Percentiles rank a stretch among this genome's conserved stretches.
phyloP scores from a whole-genome alignment of 1,140 invertebrate genomes.

The Leguminivora glycinivorella region DNA sequence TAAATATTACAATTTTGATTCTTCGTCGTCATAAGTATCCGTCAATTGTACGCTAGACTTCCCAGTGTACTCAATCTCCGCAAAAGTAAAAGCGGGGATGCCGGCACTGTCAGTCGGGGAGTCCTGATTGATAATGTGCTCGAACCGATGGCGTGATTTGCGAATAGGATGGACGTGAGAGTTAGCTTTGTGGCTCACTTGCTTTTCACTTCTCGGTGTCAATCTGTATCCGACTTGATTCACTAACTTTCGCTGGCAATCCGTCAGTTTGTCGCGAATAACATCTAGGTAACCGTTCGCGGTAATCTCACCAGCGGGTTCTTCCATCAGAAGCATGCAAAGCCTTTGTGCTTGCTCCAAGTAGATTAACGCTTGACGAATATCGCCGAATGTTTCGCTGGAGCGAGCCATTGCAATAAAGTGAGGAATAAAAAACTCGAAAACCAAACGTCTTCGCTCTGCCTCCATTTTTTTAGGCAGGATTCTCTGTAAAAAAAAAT shows the following conservation, averaged over 20 bases:
- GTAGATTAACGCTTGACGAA: slow-evolving; percentile 82
- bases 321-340: slow-evolving; percentile 81
- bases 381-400: slow-evolving; percentile 80
- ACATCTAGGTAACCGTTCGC: slow-evolving; percentile 76
- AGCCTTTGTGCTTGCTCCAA: slow-evolving; percentile 85
- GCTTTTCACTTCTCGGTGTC: slow-evolving; percentile 51
- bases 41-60: slow-evolving; percentile 48
- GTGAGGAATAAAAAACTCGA: slow-evolving; percentile 85
- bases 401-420: slow-evolving; percentile 84
- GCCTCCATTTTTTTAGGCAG: slow-evolving; percentile 73
- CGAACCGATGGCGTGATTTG: slow-evolving; percentile 56
- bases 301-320: slow-evolving; percentile 70
- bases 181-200: slow-evolving; percentile 42
- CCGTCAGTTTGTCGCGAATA: slow-evolving; percentile 70
- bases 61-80: slow-evolving; percentile 53
- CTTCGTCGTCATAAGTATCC: slow-evolving; percentile 46
- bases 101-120: slow-evolving; percentile 53
- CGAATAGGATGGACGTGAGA: slow-evolving; percentile 46
- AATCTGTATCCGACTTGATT: slow-evolving; percentile 63
- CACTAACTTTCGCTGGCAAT: slow-evolving; percentile 67
- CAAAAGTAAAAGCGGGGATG: slow-evolving; percentile 61
- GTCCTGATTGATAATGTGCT: slow-evolving; percentile 59
- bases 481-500: slow-evolving; percentile 60
- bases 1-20: slow-evolving; percentile 63
- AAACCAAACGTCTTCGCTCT: slow-evolving; percentile 78